A percentile compares a stretch with the other conserved stretches of the same genome.
These are phyloP conservation scores for Grammomys surdaster DNA, from an alignment of 2,113 vertebrate species.

Conservation along the genomic window DNA sequence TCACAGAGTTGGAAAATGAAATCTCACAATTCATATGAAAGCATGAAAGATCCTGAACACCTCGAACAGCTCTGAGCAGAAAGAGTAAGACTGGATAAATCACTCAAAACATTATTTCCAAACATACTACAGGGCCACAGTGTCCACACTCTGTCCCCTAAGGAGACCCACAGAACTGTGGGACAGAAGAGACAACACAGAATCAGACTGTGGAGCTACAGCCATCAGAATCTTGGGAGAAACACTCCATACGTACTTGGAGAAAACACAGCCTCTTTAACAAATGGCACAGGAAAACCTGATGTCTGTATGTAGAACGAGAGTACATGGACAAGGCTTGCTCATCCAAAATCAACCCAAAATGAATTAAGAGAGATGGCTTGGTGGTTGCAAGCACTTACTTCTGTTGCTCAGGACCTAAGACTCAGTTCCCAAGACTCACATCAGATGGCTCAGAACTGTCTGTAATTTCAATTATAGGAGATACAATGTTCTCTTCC, in stretches of 20 bases:
- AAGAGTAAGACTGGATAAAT: neutral
- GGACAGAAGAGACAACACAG: neutral
- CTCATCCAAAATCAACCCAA: neutral
- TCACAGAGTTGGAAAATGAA: neutral
- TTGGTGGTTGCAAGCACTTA: neutral
- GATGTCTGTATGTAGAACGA: neutral
- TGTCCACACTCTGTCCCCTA: neutral
- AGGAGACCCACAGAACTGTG: neutral
- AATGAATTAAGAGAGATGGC: neutral
- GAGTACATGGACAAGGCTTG: fast-evolving
- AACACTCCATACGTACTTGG: neutral
- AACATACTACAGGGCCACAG: neutral
- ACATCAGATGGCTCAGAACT: neutral
- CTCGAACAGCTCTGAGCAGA: neutral
- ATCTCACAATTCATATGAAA: neutral
- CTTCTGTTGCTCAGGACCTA: neutral
- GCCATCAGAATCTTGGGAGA: neutral
- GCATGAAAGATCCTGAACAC: neutral
- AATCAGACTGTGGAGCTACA: neutral
- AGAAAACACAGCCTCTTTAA: neutral
- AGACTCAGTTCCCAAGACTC: neutral
- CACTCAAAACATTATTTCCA: neutral
- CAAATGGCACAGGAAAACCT: neutral
- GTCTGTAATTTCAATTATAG: too few relatives aligned
- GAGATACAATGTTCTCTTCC: neutral